A percentile compares a stretch with the other conserved stretches of the same genome.
phyloP scores from a whole-genome alignment of 2,888 invertebrate species.

The Zaprionus lineosus region DNA sequence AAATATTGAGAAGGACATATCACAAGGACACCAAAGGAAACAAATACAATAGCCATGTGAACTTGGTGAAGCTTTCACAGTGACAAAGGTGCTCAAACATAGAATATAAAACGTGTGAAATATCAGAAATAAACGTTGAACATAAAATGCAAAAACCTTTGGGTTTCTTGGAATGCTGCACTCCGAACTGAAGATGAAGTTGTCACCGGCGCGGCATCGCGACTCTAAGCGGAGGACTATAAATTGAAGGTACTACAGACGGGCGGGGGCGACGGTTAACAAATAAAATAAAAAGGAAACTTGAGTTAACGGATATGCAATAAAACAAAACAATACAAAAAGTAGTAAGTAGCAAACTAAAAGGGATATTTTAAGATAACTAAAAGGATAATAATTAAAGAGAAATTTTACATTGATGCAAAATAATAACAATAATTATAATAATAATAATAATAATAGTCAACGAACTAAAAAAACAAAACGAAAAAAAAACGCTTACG shows the following conservation, averaged over 20 bases:
- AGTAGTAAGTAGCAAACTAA: slow-evolving; percentile 24
- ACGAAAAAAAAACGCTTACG: slow-evolving; percentile 80
- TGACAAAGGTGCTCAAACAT: no score
- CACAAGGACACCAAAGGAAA: slow-evolving; percentile 32
- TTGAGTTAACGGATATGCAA: slow-evolving; percentile 40
- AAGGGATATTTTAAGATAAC: slow-evolving; percentile 28
- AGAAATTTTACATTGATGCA: slow-evolving; percentile 23
- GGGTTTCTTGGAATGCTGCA: slow-evolving; percentile 50
- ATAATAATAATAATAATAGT: slow-evolving; percentile 35
- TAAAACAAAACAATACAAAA: slow-evolving; percentile 42
- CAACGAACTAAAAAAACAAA: slow-evolving; percentile 33
- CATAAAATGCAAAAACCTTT: slow-evolving; percentile 55
- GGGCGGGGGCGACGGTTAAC: slow-evolving; percentile 37
- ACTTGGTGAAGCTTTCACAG: slow-evolving; percentile 10
- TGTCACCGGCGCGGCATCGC: no score
- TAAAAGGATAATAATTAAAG: slow-evolving; percentile 28
- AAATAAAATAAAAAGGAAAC: slow-evolving; percentile 32
- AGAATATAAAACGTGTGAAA: background rate
- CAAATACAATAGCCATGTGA: slow-evolving; percentile 20
- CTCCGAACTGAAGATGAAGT: slow-evolving; percentile 29
- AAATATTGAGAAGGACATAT: slow-evolving; percentile 20
- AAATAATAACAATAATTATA: slow-evolving; percentile 47
- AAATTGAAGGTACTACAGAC: slow-evolving; percentile 80
- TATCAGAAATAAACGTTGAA: slow-evolving; percentile 33
- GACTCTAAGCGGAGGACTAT: slow-evolving; percentile 59